A percentile compares a stretch with the other conserved stretches of the same genome.
These are phyloP conservation scores for Dusona sp. DNA, from an alignment of 2,888 invertebrate genomes.

Conservation along the genomic window DNA sequence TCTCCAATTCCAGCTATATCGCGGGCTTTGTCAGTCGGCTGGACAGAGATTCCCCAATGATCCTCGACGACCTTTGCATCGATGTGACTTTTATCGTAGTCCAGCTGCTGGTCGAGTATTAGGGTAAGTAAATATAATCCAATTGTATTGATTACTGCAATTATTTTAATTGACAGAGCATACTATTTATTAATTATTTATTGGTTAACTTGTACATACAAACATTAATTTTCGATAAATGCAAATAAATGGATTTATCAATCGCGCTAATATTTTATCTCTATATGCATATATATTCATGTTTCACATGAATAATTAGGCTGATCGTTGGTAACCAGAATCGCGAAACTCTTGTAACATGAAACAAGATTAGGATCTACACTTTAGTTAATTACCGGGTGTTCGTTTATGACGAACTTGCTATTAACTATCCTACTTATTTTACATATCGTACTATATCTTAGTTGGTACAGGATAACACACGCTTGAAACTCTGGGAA, in stretches of 20 bases:
- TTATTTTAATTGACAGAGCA: not conserved
- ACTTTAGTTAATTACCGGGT: slow-evolving; percentile 67
- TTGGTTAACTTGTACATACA: not conserved
- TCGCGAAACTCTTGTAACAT: slow-evolving; percentile 46
- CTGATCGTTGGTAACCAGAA: slow-evolving; percentile 44
- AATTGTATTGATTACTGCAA: not conserved
- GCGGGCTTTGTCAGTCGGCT: slow-evolving; percentile 93
- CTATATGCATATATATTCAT: not conserved
- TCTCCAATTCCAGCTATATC: slow-evolving; percentile 96
- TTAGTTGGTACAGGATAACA: slow-evolving; percentile 2
- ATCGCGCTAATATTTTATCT: too few species aligned
- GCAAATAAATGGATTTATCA: not conserved
- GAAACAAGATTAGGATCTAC: slow-evolving; percentile 64
- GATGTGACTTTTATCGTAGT: slow-evolving; percentile 96
- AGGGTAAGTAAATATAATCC: slow-evolving; percentile 88
- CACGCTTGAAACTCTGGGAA: slow-evolving; percentile 37
- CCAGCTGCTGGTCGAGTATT: slow-evolving; percentile 94
- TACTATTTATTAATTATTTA: not conserved
- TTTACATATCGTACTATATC: slow-evolving; percentile 33
- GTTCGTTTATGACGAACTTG: slow-evolving; percentile 54
- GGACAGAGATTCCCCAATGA: slow-evolving; percentile 92
- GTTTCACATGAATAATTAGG: slow-evolving; percentile 53
- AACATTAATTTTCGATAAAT: not conserved
- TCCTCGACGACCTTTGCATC: slow-evolving; percentile 91
- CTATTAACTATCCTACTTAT: slow-evolving; percentile 51